Conservation (phyloP, 2,113 vertebrate genomes). For the Cyanoliseus patagonus region DNA sequence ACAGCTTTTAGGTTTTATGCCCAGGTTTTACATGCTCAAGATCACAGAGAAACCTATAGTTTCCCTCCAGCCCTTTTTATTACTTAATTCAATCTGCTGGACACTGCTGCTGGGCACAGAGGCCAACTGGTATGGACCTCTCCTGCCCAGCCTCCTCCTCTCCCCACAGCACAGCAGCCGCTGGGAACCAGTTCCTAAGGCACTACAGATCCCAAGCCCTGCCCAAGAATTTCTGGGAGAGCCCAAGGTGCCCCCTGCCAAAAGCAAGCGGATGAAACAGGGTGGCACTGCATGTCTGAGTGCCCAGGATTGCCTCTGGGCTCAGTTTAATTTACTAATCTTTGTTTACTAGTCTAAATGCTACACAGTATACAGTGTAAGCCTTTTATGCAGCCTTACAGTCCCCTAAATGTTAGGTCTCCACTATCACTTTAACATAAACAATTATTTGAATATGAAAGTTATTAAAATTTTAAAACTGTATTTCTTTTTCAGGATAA, state of each 20-base stretch:
- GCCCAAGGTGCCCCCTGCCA: not conserved
- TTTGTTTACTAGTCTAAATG: not conserved
- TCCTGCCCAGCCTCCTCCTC: rapidly evolving
- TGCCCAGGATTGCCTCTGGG: not conserved
- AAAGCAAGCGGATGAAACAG: not conserved
- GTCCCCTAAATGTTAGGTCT: not conserved
- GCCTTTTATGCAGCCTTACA: not conserved
- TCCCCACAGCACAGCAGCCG: rapidly evolving
- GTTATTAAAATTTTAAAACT: not conserved
- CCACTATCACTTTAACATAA: not conserved
- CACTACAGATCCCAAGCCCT: not conserved
- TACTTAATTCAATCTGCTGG: not conserved
- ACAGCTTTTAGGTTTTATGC: not conserved
- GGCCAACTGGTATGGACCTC: not conserved
- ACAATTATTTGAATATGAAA: not conserved
- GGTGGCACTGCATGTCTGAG: not conserved
- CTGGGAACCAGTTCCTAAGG: not conserved
- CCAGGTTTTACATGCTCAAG: not conserved
- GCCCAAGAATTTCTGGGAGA: not conserved
- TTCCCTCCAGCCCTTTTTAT: not conserved
- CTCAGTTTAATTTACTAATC: not conserved
- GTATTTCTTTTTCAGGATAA: not conserved
- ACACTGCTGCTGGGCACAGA: not conserved
- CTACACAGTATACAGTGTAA: not conserved
- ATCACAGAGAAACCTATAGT: not conserved